Evolutionary conservation across 2,797 vertebrate genomes (phyloP), one percentile per base, ranked within the genome.

Genomic region (Microctenopoma stevenorrisi): DNA sequence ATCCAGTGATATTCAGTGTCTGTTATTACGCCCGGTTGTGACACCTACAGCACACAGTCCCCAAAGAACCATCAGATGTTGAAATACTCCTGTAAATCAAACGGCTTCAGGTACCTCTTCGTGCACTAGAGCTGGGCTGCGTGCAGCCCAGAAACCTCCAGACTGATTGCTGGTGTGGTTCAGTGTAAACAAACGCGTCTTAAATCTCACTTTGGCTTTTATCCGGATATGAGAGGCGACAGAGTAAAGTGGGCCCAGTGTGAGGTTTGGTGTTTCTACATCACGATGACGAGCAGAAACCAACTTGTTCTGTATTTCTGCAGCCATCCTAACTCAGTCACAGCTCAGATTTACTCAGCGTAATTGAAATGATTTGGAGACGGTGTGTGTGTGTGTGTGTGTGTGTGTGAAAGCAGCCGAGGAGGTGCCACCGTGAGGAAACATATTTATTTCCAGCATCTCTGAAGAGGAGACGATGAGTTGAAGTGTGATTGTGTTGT

Each of bases 401-500:
- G 47, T 40, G 10, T 1, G 2, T 26, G 16, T 1, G 44, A 7
- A 48, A 57, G 5, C 15, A 28, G 0, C 37, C 5, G 10, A 9
- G 40, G 40, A 7, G 16, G 28, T 10, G 1, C 40, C 12, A 28
- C 9, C 35, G 4, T 42, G 26, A 48, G 7, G 54, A 42, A 44
- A 59, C 11, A 13, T 0, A 9, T 59, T 60, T 46, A 26, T 68
- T 55, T 55, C n/a, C 25, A 63, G 16, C 2, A 4, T 3, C 16
- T 18, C 48, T 51, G 52, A 54, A 2, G 35, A 30, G 22, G 1
- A 14, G 26, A 18, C 11, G 28, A 38, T 30, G 22, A 53, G 37
- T 30, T n/a, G 13, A 59, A 25, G 47, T 68, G 58, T 64, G 40
- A 72, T 42, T 25, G 18, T 42, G 7, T n/a, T 50, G 35, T 30